Conservation (phyloP, 2,113 vertebrate genomes). For the Empidonax alnorum region DNA sequence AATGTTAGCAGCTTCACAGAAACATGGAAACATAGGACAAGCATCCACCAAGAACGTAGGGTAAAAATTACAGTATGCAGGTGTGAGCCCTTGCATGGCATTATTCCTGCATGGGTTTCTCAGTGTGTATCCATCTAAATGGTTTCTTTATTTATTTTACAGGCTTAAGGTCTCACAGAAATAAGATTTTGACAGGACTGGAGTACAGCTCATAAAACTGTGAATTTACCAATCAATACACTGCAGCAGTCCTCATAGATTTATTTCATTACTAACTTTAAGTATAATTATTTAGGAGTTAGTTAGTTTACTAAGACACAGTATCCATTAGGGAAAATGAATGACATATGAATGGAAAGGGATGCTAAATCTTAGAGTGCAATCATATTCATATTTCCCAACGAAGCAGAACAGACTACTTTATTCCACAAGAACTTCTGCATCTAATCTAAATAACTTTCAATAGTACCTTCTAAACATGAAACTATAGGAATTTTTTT, state of each 20-base stretch:
- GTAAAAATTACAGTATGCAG: fast-evolving
- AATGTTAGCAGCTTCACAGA: neutral
- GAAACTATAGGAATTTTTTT: neutral
- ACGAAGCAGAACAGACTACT: neutral
- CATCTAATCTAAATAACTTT: neutral
- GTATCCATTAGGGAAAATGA: neutral
- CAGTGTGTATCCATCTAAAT: neutral
- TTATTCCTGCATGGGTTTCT: neutral
- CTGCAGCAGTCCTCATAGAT: neutral
- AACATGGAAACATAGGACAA: neutral
- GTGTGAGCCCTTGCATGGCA: fast-evolving
- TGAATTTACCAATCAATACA: neutral
- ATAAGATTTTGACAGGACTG: neutral
- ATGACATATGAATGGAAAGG: neutral
- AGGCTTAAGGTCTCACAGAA: neutral
- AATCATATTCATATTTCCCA: neutral
- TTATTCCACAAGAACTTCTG: neutral
- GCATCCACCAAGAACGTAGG: neutral
- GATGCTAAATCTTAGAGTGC: neutral
- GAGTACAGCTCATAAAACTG: neutral
- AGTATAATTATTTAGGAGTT: neutral
- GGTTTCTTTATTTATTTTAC: neutral
- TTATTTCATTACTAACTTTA: neutral
- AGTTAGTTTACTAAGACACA: neutral
- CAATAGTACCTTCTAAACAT: neutral